A percentile compares a stretch with the other conserved stretches of the same genome.
These are phyloP conservation scores for Zenarchopterus dispar DNA, from an alignment of 2,797 vertebrate species.

Conservation along the genomic window DNA sequence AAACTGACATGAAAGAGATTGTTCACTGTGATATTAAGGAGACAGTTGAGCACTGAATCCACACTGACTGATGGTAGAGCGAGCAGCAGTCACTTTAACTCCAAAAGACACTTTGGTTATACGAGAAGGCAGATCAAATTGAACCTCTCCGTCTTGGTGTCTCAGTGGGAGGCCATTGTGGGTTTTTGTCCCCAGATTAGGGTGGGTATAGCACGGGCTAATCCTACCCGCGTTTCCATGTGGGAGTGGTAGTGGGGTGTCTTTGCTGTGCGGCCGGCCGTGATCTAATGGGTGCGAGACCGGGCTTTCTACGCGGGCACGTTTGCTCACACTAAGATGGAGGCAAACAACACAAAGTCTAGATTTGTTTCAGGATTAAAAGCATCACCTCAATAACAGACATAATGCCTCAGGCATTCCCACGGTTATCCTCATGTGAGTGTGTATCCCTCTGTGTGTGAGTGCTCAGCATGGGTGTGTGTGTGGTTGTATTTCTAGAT, in stretches of 20 bases:
- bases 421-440: slow-evolving; percentile 77
- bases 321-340: slow-evolving; percentile 60
- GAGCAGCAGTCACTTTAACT: slow-evolving; percentile 71
- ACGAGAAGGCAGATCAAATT: slow-evolving; percentile 67
- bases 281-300: slow-evolving; percentile 80
- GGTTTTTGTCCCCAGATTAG: slow-evolving; percentile 83
- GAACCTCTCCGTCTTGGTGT: slow-evolving; percentile 68
- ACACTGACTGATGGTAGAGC: slow-evolving; percentile 60
- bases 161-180: slow-evolving; percentile 77
- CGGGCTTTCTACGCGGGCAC: slow-evolving; percentile 53
- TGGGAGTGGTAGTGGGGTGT: slow-evolving; percentile 79
- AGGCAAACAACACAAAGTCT: slow-evolving; percentile 65
- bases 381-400: slow-evolving; percentile 75
- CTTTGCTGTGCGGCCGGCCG: slow-evolving; percentile 81
- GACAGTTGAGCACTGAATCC: slow-evolving; percentile 61
- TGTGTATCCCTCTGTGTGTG: slow-evolving; percentile 12
- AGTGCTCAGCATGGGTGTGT: background rate
- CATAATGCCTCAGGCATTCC: slow-evolving; percentile 81
- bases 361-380: slow-evolving; percentile 82
- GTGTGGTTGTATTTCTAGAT: slow-evolving; percentile 9
- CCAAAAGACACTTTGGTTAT: slow-evolving; percentile 72
- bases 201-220: slow-evolving; percentile 76
- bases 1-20: slow-evolving; percentile 39
- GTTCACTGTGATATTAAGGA: slow-evolving; percentile 48
- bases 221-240: slow-evolving; percentile 81